Base-by-base conservation (phyloP, 2,113 vertebrate genomes). In the Campylomormyrus tamandua region DNA sequence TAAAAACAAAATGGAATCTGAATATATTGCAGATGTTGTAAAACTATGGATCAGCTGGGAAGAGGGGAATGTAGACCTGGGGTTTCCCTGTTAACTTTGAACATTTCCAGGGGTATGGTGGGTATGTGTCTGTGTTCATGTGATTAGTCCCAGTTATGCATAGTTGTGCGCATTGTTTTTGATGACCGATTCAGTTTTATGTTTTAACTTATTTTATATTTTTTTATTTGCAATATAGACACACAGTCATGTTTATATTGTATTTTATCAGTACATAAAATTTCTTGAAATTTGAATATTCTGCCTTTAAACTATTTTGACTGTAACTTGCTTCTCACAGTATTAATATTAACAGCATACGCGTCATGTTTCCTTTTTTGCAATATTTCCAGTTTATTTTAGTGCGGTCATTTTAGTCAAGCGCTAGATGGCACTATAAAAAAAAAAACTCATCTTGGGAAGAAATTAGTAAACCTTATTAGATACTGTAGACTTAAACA, bases 1-100 rank as follows among this genome's bases (percentile, higher is more conserved):
- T 95, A 95, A 95, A 96, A 88, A 53, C 56, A 42, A 87, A 80
- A 50, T 92, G 50, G 92, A 93, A 89, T 85, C 92, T 92, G 83
- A 45, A 91, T 83, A 45, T 56, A 85, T 62, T 85, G 50, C 53
- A 62, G 50, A 62, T 89, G 74, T 89, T 89, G 21, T 84, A 83
- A 84, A 83, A 83, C 8, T 31, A 4, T 88, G 88, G 46, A 62
- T 39, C 17, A 31, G 50, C 11, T 35, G 31, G 52, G 31, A 58
- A 13, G 21, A n/a, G 21, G 80, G 9, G n/a, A 31, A 31, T 27
- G n/a, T 11, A 27, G n/a, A 48, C 31, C 13, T 83, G 80, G 45
- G 80, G 19, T 24, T 83, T 80, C 15, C 83, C 21, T 84, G 83
- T 84, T 84, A 48, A 21, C 46, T 84, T 24, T 84, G 39, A 80